A percentile compares a stretch with the other conserved stretches of the same genome.
Conservation (phyloP, 2,888 invertebrate genomes). For the Pyrgus malvae region DNA sequence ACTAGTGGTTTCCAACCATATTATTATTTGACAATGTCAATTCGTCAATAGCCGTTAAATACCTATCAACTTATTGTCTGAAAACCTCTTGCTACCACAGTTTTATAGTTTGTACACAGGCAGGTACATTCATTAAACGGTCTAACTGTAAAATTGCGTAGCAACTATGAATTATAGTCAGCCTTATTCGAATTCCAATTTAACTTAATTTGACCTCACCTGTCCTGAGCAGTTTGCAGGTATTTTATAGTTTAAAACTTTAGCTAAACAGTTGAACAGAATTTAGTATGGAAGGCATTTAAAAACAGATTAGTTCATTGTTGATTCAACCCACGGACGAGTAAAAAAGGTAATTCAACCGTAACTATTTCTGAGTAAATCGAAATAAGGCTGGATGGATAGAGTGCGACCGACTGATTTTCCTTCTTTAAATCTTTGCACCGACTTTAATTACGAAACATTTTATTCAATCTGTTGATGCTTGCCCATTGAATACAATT, state of each 20-base stretch:
- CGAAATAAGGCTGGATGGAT: constrained; percentile 4
- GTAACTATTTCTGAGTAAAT: constrained; percentile 7
- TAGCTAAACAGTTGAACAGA: constrained; percentile 2
- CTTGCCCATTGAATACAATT: no score
- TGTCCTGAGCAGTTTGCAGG: constrained; percentile 1
- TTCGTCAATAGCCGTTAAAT: no score
- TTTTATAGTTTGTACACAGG: no score
- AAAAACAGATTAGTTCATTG: constrained; percentile 11
- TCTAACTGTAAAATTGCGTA: not conserved
- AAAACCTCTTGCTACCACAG: no score
- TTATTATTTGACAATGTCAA: not conserved
- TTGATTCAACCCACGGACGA: no score
- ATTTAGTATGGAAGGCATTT: constrained; percentile 2
- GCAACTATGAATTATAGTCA: constrained; percentile 8
- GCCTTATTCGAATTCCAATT: constrained; percentile 15
- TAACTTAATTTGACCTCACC: constrained; percentile 19
- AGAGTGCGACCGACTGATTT: not conserved
- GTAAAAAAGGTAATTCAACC: constrained; percentile 2
- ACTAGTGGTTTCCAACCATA: not conserved
- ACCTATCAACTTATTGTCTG: no score
- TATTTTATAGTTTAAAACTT: constrained; percentile 17
- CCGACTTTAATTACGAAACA: no score
- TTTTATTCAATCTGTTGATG: no score
- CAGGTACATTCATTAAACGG: not conserved
- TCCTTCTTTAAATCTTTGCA: no score